These are phyloP conservation scores for Arge pagana DNA, from an alignment of 2,888 invertebrate genomes.

Conservation along the genomic window DNA sequence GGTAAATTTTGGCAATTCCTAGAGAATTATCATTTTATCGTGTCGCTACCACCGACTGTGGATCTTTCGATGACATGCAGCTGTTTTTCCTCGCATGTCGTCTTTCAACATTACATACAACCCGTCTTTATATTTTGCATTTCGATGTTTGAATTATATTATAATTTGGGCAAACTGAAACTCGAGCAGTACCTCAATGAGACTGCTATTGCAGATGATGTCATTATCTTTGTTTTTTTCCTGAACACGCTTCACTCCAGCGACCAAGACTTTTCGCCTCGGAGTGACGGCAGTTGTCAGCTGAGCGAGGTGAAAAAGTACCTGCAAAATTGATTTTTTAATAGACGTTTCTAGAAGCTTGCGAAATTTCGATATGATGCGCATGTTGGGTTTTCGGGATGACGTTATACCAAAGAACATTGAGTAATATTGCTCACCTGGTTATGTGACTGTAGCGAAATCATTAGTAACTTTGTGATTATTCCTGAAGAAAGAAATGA, in stretches of 20 bases:
- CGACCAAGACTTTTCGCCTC: slow-evolving; percentile 41
- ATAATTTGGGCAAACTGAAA: neutral
- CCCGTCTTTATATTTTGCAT: neutral
- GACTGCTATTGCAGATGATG: slow-evolving; percentile 41
- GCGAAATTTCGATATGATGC: too few species aligned
- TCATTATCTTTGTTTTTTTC: slow-evolving; percentile 33
- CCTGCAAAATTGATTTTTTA: slow-evolving; percentile 33
- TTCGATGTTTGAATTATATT: neutral
- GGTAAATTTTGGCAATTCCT: too few species aligned
- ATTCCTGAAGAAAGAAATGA: too few species aligned
- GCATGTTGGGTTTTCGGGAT: too few species aligned
- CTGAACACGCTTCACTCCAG: slow-evolving; percentile 40
- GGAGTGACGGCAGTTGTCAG: slow-evolving; percentile 48
- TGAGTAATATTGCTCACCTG: slow-evolving; percentile 41
- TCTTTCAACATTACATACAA: too few species aligned
- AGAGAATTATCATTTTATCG: too few species aligned
- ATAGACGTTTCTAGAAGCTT: too few species aligned
- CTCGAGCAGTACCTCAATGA: slow-evolving; percentile 43
- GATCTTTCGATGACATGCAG: too few species aligned
- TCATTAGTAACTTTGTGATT: slow-evolving; percentile 37
- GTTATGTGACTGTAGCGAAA: slow-evolving; percentile 52
- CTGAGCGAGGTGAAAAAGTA: slow-evolving; percentile 53
- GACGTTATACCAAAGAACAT: too few species aligned
- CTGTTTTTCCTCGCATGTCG: too few species aligned
- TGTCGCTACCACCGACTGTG: too few species aligned